These are phyloP conservation scores for Nasonia vitripennis DNA, from an alignment of 1,140 invertebrate species.

Conservation along the genomic window DNA sequence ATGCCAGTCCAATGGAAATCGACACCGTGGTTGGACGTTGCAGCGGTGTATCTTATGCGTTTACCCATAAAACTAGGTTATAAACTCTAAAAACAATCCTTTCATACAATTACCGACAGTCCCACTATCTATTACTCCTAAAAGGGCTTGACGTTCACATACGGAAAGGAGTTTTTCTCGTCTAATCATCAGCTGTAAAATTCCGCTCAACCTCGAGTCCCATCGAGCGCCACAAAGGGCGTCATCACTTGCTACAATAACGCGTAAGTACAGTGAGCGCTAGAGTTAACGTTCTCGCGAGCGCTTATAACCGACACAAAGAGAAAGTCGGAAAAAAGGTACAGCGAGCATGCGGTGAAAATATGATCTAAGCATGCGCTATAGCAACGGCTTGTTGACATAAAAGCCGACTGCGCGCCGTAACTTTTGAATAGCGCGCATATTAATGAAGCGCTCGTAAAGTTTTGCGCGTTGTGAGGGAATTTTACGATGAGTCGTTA, in stretches of 20 bases:
- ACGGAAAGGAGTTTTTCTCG: no score
- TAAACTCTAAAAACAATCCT: background rate
- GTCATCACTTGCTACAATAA: background rate
- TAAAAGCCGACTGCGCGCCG: background rate
- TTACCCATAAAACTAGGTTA: background rate
- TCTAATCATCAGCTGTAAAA: no score
- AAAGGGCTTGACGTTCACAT: no score
- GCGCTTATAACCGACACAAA: background rate
- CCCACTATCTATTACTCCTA: no score
- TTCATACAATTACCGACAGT: no score
- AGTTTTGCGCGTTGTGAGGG: background rate
- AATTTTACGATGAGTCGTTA: constrained; percentile 4
- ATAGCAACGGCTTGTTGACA: background rate
- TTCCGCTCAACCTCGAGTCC: no score
- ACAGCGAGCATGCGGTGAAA: background rate
- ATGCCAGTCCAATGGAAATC: constrained; percentile 19
- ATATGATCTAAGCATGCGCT: background rate
- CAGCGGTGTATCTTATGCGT: background rate
- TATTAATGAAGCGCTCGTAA: background rate
- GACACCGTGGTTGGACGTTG: background rate
- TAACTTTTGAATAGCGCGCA: background rate
- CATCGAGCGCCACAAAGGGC: no score
- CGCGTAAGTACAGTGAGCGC: background rate
- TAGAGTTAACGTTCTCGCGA: background rate
- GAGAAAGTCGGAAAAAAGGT: background rate